Conservation (phyloP, 2,113 vertebrate species). For the Meleagris gallopavo region DNA sequence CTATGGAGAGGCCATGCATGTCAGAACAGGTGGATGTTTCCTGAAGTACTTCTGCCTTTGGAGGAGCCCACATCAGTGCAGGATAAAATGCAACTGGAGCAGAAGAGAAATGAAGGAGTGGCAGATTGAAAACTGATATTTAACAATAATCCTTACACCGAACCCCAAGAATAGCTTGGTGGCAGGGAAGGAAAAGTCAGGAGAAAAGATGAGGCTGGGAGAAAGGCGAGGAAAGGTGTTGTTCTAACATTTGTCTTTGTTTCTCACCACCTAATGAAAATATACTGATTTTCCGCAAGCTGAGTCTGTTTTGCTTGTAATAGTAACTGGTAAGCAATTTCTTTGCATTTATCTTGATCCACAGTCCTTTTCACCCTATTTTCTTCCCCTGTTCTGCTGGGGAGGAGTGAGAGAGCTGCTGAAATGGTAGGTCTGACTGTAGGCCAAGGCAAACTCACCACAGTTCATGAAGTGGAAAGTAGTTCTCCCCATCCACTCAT, state of each 20-base stretch:
- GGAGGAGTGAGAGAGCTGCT: not conserved
- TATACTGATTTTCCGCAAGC: not conserved
- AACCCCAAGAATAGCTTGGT: not conserved
- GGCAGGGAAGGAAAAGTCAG: not conserved
- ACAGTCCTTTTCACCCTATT: not conserved
- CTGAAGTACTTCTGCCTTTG: not conserved
- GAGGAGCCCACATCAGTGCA: not conserved
- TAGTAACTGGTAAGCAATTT: not conserved
- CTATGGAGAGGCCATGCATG: rapidly evolving
- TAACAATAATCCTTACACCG: not conserved
- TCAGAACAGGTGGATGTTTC: not conserved
- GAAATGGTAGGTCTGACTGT: not conserved
- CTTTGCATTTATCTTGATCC: not conserved
- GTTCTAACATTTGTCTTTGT: not conserved
- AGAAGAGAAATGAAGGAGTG: not conserved
- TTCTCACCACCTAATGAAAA: not conserved
- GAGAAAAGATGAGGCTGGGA: not conserved
- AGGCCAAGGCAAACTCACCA: not conserved
- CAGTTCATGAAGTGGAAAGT: not conserved
- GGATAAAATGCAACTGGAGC: not conserved
- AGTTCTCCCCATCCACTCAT: not conserved
- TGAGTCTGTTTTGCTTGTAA: not conserved
- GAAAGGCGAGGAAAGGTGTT: rapidly evolving
- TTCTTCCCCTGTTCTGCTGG: not conserved
- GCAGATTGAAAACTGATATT: not conserved